A percentile compares a stretch with the other conserved stretches of the same genome.
phyloP scores from a whole-genome alignment of 2,888 invertebrate genomes.

The Drosophila acutilabella region DNA sequence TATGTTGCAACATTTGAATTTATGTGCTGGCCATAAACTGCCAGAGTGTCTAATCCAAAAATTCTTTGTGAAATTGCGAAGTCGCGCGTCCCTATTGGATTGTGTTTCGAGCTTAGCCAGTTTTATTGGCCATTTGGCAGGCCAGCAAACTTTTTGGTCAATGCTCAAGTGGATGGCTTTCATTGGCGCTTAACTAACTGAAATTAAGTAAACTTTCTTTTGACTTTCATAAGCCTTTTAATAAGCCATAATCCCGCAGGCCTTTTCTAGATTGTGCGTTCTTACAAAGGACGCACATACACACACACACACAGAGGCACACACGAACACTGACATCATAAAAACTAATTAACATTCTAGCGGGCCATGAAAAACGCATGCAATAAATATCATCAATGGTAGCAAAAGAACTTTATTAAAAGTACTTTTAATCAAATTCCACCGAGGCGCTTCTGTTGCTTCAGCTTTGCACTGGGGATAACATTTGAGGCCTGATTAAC shows the following conservation, averaged over 20 bases:
- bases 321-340: constrained; percentile 59
- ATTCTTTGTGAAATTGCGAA: constrained; percentile 71
- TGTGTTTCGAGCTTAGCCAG: constrained; percentile 45
- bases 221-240: constrained; percentile 81
- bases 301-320: constrained; percentile 16
- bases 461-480: constrained; percentile 46
- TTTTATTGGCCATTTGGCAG: constrained; percentile 76
- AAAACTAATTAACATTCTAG: constrained; percentile 76
- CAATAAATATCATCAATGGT: constrained; percentile 78
- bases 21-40: constrained; percentile 69
- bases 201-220: constrained; percentile 80
- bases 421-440: constrained; percentile 75
- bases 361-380: constrained; percentile 61
- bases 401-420: constrained; percentile 74
- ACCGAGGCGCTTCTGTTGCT: constrained; percentile 23
- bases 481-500: constrained; percentile 68
- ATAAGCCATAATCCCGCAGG: constrained; percentile 78
- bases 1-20: constrained; percentile 72
- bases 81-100: constrained; percentile 32
- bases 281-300: constrained; percentile 49
- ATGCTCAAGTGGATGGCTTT: constrained; percentile 77
- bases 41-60: constrained; percentile 63
- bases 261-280: constrained; percentile 53
- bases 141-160: constrained; percentile 66
- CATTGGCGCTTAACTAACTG: constrained; percentile 79